Evolutionary conservation across 2,888 invertebrate species (phyloP), one percentile per base, ranked within the genome.

Genomic region (Heliconius ethilla): DNA sequence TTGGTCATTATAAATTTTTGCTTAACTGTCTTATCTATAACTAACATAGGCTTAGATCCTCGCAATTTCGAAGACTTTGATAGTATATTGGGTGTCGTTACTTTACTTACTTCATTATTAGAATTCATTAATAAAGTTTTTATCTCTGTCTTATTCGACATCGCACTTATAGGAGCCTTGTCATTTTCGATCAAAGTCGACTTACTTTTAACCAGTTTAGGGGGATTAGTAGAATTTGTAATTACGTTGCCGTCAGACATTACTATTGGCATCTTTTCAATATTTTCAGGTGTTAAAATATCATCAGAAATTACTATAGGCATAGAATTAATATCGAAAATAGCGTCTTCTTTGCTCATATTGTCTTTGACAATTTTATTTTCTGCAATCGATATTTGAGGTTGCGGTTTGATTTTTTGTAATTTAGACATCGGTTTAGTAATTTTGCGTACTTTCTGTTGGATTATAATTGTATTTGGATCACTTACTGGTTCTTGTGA

Each of bases 291-390:
- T 0, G 96, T 96, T 78, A 96, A 88, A 65, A 96, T 95, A 83
- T 97, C 96, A 83, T 97, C 97, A 55, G 96, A 96, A 66, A 97
- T 88, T 6, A 97, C 96, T 81, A 97, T 96, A 2, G 97, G 97
- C 96, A 97, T 97, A 2, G 96, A 96, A 87, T 96, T 96, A 59
- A 97, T 97, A 86, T 97, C 97, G 82, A 97, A 96, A 81, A 95
- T 89, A 78, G 92, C 86, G 75, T 95, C 95, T 81, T 95, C 95
- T 22, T 87, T 78, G 18, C 79, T 82, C 7, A 80, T 75, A 18
- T 75, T 70, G 70, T 82, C 83, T 29, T 77, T 79, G 7, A 78
- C 67, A 37, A 78, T 80, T 83, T 90, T 93, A 25, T 82, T 80
- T 72, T 91, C 89, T 80, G 83, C 81, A 15, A 92, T 84, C 22